Evolutionary conservation across 2,797 vertebrate species (phyloP).

Genomic region (Thalassophryne amazonica): DNA sequence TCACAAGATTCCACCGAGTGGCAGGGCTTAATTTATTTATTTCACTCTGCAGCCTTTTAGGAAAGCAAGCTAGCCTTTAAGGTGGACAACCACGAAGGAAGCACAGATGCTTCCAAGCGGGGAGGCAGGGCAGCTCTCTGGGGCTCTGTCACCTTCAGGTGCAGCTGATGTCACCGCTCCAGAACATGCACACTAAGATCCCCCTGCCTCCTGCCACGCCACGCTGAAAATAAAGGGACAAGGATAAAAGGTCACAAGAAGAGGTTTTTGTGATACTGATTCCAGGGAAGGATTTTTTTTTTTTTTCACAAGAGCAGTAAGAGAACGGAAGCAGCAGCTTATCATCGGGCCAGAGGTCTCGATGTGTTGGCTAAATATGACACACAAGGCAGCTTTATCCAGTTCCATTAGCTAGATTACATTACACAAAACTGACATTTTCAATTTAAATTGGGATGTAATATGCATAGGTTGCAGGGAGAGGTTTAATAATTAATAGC

Average conservation of each 20-base stretch:
- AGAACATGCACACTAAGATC: constrained; percentile 28
- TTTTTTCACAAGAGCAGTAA: constrained; percentile 23
- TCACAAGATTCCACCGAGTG: constrained; percentile 41
- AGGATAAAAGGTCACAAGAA: constrained; percentile 28
- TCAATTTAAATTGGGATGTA: too few species aligned
- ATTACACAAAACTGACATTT: too few species aligned
- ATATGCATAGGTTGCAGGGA: too few species aligned
- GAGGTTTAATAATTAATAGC: too few species aligned
- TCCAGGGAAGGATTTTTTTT: background rate
- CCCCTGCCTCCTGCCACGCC: too few species aligned
- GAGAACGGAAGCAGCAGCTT: constrained; percentile 40
- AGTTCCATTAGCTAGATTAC: too few species aligned
- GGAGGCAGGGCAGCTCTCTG: constrained; percentile 45
- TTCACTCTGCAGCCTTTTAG: constrained; percentile 11
- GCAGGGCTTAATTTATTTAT: constrained; percentile 29
- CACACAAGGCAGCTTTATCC: too few species aligned
- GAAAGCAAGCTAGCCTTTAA: background rate
- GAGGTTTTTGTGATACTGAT: constrained; percentile 1
- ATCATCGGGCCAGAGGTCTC: constrained; percentile 31
- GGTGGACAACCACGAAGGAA: background rate
- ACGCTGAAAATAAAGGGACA: constrained; percentile 9
- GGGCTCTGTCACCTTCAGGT: constrained; percentile 67
- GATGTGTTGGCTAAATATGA: background rate
- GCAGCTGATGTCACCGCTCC: constrained; percentile 57
- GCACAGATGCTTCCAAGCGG: background rate